Evolutionary conservation across 2,797 vertebrate species (phyloP), one percentile per base, ranked within the genome.

Genomic region (Peromyscus attwateri): DNA sequence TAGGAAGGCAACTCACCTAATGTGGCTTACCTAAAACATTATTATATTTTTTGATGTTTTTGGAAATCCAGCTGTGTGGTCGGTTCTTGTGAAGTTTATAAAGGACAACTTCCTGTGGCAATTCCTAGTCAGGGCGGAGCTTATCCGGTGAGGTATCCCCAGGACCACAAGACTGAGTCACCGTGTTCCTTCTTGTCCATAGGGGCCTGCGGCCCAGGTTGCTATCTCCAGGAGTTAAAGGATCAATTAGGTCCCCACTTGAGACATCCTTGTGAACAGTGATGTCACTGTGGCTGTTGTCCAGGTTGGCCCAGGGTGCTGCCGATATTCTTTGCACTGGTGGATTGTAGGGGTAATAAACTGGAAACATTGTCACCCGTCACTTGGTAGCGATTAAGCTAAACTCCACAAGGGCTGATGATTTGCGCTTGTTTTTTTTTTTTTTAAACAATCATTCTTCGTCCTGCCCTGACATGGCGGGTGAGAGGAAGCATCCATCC

Each of bases 231-330:
- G 70, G 46, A 34, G 2, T 43, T 13, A 43, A 6, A 75, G 43
- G 4, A 31, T 37, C 43, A 16, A 21, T 3, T 21, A 23, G 3
- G 46, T n/a, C 9, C 40, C 71, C 3, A 29, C 23, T 29, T 2
- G 55, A 62, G 13, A 27, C 4, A 0, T 31, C 23, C 29, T 17
- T 40, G 40, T 75, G 23, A 17, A 34, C 6, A 34, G 13, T 6
- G 2, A 3, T 27, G 29, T 12, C 1, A 0, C 5, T 31, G 34
- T 4, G 27, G 10, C 66, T n/a, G 6, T n/a, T 46, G 37, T 57
- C 19, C 21, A 57, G 13, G 40, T 2, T 40, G 17, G n/a, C 21
- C 2, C 23, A 3, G 37, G 4, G 4, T 66, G 16, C 82, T 70
- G 46, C 73, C 46, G 7, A 21, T 76, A 23, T 52, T 71, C 68